These are phyloP conservation scores for Tachysurus vachellii DNA, from an alignment of 2,113 vertebrate species.

Conservation along the genomic window DNA sequence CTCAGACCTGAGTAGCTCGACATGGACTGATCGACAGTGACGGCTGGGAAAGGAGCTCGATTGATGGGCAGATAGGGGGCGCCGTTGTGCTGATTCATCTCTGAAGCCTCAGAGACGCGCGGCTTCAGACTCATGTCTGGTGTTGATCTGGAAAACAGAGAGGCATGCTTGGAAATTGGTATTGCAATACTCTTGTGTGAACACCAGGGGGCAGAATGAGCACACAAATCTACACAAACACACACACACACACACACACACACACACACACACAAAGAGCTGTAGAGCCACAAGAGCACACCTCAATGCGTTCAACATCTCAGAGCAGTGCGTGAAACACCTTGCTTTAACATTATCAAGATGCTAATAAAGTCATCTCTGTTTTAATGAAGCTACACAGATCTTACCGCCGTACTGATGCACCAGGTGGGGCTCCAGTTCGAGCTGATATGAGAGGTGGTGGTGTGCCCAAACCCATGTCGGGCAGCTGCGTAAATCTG, in stretches of 20 bases:
- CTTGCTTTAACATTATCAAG: constrained; percentile 30
- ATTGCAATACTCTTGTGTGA: constrained; percentile 13
- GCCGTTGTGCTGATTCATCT: constrained; percentile 82
- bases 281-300: constrained; percentile 23
- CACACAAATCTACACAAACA: constrained; percentile 8
- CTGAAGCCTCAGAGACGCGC: constrained; percentile 82
- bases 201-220: constrained; percentile 46
- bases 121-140: constrained; percentile 93
- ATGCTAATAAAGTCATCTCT: constrained; percentile 6
- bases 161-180: not conserved
- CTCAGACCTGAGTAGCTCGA: constrained; percentile 88
- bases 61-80: constrained; percentile 80
- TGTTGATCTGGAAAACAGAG: constrained; percentile 79
- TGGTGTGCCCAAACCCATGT: constrained; percentile 94
- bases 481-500: constrained; percentile 96
- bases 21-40: constrained; percentile 87
- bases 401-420: constrained; percentile 82
- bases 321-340: constrained; percentile 22
- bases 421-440: constrained; percentile 85
- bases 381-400: not conserved
- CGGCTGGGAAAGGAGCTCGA: constrained; percentile 83
- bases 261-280: not conserved
- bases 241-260: constrained; percentile 35
- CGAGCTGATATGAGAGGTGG: constrained; percentile 92
- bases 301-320: constrained; percentile 33